These are phyloP conservation scores for Nyctereutes procyonoides DNA, from an alignment of 2,113 vertebrate genomes.

Conservation along the genomic window DNA sequence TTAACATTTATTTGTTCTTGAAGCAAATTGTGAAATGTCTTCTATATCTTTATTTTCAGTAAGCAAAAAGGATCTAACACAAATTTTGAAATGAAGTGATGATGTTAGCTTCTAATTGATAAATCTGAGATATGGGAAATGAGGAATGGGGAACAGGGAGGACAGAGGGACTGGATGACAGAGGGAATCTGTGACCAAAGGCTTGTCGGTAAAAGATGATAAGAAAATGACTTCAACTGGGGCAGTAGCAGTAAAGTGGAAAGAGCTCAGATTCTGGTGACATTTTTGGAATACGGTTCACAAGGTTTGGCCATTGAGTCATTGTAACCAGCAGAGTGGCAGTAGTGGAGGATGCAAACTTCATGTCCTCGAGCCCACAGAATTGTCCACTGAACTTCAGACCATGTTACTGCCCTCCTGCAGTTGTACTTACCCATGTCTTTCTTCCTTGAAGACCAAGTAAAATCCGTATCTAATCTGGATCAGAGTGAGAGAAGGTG, in stretches of 20 bases:
- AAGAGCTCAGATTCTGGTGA: not conserved
- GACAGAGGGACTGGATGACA: too few species aligned
- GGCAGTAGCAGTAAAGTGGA: not conserved
- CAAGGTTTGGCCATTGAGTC: not conserved
- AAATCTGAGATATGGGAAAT: not conserved
- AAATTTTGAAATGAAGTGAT: not conserved
- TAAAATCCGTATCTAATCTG: not conserved
- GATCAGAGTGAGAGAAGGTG: not conserved
- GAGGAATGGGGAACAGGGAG: not conserved
- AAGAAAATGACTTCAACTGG: not conserved
- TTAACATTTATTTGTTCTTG: not conserved
- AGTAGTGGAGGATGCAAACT: not conserved
- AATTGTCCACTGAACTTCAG: not conserved
- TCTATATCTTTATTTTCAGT: not conserved
- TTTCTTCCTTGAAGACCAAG: not conserved
- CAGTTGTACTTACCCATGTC: not conserved
- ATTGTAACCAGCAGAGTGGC: not conserved
- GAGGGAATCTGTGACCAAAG: not conserved
- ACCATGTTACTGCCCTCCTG: not conserved
- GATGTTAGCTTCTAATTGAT: not conserved
- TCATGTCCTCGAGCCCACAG: not conserved
- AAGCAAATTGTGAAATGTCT: not conserved
- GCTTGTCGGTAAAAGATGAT: not conserved
- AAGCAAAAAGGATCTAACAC: not conserved
- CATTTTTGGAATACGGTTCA: not conserved